phyloP scores from a whole-genome alignment of 92 coral and sea anemone species.

The Meandrina meandrites region DNA sequence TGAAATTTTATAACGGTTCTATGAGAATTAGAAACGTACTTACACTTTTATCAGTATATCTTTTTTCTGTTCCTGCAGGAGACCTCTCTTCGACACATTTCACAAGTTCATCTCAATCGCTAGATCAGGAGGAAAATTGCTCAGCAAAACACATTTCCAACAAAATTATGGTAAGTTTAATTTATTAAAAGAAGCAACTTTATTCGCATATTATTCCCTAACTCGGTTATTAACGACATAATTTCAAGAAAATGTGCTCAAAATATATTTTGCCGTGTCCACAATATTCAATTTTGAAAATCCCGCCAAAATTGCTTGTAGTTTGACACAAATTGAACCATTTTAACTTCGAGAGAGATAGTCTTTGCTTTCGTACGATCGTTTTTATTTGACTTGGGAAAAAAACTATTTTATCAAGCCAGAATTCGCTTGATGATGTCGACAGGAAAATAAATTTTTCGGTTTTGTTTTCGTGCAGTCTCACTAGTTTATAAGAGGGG shows the following conservation, averaged over 20 bases:
- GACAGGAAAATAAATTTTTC: too few relatives aligned
- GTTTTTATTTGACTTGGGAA: too few relatives aligned
- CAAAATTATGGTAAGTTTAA: constrained; percentile 5
- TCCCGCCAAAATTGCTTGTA: not conserved
- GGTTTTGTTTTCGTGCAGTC: too few relatives aligned
- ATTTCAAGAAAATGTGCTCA: not conserved
- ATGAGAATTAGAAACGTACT: too few relatives aligned
- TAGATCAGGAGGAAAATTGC: not conserved
- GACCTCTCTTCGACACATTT: not conserved
- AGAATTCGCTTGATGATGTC: too few relatives aligned
- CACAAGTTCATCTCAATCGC: not conserved
- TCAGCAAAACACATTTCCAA: not conserved
- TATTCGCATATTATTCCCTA: not conserved
- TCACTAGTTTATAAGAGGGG: too few relatives aligned
- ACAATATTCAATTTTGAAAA: not conserved
- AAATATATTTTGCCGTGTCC: not conserved
- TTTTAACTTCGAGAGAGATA: not conserved
- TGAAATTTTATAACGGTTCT: too few relatives aligned
- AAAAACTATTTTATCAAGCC: too few relatives aligned
- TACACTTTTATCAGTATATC: not conserved
- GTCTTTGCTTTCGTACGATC: too few relatives aligned
- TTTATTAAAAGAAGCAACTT: not conserved
- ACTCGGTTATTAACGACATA: not conserved
- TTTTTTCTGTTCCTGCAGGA: not conserved
- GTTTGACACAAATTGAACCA: too few relatives aligned